A percentile compares a stretch with the other conserved stretches of the same genome.
phyloP scores from a whole-genome alignment of 2,113 vertebrate species.

The Sardina pilchardus region DNA sequence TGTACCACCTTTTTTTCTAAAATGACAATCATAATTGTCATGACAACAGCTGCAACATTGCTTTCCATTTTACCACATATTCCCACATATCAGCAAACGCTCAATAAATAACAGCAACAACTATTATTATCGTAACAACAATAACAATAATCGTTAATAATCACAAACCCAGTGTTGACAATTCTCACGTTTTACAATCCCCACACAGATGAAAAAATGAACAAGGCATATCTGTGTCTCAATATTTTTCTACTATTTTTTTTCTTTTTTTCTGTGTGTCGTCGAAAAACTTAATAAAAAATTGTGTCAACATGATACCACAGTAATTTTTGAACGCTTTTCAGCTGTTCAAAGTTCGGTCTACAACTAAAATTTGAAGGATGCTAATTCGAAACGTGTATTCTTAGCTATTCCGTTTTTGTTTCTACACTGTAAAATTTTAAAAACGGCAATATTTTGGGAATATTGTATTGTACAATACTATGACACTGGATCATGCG shows the following conservation, averaged over 20 bases:
- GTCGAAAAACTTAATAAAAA: neutral
- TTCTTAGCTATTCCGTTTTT: neutral
- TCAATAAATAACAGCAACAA: conserved; percentile 10
- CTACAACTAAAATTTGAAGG: conserved; percentile 3
- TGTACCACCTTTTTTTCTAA: neutral
- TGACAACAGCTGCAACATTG: conserved; percentile 12
- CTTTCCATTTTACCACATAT: neutral
- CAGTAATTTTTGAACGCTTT: conserved; percentile 4
- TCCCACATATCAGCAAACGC: neutral
- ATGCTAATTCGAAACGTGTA: neutral
- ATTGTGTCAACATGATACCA: conserved; percentile 20
- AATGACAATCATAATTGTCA: conserved; percentile 9
- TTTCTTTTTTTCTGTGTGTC: conserved; percentile 3
- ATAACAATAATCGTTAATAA: neutral
- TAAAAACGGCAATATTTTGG: neutral
- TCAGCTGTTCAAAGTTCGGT: conserved; percentile 10
- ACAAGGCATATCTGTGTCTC: conserved; percentile 19
- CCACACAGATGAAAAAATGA: conserved; percentile 14
- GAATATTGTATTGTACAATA: neutral
- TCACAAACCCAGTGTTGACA: conserved; percentile 18
- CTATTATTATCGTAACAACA: conserved; percentile 10
- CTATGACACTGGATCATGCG: neutral
- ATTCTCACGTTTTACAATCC: conserved; percentile 12
- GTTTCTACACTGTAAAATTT: conserved; percentile 54
- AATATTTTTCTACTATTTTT: conserved; percentile 12